Base-by-base conservation (phyloP, 1,140 invertebrate genomes). In the Drosophila tani region DNA sequence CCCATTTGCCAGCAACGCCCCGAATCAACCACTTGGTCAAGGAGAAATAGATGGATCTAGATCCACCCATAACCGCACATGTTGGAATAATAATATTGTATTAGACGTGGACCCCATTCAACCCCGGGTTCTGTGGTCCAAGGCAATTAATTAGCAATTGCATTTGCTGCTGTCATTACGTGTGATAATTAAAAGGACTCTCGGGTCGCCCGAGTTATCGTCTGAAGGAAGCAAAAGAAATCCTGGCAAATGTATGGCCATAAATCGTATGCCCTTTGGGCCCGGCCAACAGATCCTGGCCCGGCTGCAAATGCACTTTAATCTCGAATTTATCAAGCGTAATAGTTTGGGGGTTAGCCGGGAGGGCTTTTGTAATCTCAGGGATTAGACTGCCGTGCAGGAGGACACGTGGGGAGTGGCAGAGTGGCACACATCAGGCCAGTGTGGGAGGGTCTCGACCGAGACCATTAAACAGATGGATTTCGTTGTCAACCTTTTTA, bases 311-410 rank as follows among this genome's bases (percentile, higher is more conserved):
- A 87, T 91, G 87, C 87, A 91, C 83, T 91, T 91, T 91, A 91
- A 91, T 87, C 88, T 91, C 79, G 73, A 88, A 91, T 91, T 91
- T 91, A 91, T 91, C 88, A 91, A 88, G 81, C 82, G 85, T 90
- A 88, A 90, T 88, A 90, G 85, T 81, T 71, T 81, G 60, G 76
- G 59, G 73, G 66, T 69, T 62, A 66, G 63, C 59, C 49, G 60
- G 63, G 59, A 47, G 75, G 53, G 57, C 79, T 85, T 79, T 85
- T 91, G 85, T 90, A 91, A 90, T 90, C 85, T 82, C 45, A 24
- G 43, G 82, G 86, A 85, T 90, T 90, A 90, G 79, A 68, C 68
- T 38, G 58, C 51, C 64, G 21, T 50, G 43, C 24, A 38, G 66
- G 79, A 47, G 77, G 40, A 55, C 55, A 53, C 47, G 60, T 66